Percentiles rank a stretch among this genome's conserved stretches.
Conservation (phyloP, 2,888 invertebrate genomes). For the Toxonevra muliebris region DNA sequence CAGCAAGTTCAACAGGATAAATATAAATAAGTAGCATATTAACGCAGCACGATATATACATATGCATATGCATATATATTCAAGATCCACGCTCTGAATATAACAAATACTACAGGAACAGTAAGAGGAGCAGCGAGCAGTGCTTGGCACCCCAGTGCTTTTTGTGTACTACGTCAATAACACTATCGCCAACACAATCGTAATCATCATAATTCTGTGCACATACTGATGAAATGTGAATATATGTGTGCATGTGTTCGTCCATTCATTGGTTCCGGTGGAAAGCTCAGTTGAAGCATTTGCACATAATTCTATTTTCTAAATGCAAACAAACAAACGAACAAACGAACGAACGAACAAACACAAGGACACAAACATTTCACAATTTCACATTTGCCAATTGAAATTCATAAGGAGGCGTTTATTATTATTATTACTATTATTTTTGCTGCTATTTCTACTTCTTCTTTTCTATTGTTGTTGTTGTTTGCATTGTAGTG, state of each 20-base stretch:
- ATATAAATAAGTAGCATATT: constrained; percentile 42
- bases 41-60: constrained; percentile 39
- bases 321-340: constrained; percentile 12
- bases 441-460: background rate
- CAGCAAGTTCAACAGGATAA: constrained; percentile 13
- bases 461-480: constrained; percentile 8
- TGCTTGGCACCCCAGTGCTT: no score
- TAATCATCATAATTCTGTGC: no score
- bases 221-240: no score
- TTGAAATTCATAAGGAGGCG: constrained; percentile 30
- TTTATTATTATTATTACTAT: constrained; percentile 23
- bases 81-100: no score
- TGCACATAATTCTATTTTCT: constrained; percentile 24
- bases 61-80: no score
- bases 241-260: background rate
- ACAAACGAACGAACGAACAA: background rate
- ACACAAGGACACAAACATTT: background rate
- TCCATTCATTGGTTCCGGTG: constrained; percentile 26
- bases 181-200: no score
- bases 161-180: no score
- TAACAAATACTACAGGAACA: no score
- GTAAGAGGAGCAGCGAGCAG: no score
- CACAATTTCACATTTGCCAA: background rate
- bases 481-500: background rate
- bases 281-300: constrained; percentile 17